Base-by-base conservation (phyloP, 2,113 vertebrate species). In the Argyrosomus japonicus region DNA sequence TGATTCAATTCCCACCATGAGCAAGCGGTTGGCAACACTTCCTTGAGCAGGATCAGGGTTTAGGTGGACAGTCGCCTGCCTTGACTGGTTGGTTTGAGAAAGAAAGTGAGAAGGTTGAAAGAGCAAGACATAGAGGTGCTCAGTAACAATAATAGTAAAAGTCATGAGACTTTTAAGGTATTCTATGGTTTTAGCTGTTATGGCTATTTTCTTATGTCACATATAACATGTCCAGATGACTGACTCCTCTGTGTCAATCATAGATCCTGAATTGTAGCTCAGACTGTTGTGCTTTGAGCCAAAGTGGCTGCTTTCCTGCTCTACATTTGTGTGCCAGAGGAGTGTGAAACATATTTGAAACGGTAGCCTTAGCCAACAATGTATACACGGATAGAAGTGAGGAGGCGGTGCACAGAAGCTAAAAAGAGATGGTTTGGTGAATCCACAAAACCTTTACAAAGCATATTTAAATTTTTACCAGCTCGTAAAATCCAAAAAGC, bases 301-400 rank as follows among this genome's bases (percentile, higher is more conserved):
- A 88, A 61, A 11, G 63, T 83, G 60, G 64, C 72, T 60, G 45
- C 58, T 67, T 63, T 84, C 27, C 54, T 58, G 56, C 74, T 65
- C 19, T 13, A 68, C 21, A 15, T 43, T 68, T 62, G 6, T 1
- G 7, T 68, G 48, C 71, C 64, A 71, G 29, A 65, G n/a, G 11
- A 83, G n/a, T 45, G 23, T 54, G 58, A 71, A 75, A 58, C 67
- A 77, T 81, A 71, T 84, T 81, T 47, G 48, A 48, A 67, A 47
- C 3, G 0, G 57, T 32, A 67, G 65, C 65, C 15, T 23, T 13
- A 43, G 65, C 63, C 60, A 68, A 27, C 15, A 65, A 51, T 50
- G 17, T 72, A 62, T 8, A 68, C 25, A 77, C 29, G 56, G 17
- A 40, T 47, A 78, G 45, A 43, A 70, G 25, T 23, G 54, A 72